Evolutionary conservation across 2,888 invertebrate species (phyloP).

Genomic region (Drosophila quasianomalipes): DNA sequence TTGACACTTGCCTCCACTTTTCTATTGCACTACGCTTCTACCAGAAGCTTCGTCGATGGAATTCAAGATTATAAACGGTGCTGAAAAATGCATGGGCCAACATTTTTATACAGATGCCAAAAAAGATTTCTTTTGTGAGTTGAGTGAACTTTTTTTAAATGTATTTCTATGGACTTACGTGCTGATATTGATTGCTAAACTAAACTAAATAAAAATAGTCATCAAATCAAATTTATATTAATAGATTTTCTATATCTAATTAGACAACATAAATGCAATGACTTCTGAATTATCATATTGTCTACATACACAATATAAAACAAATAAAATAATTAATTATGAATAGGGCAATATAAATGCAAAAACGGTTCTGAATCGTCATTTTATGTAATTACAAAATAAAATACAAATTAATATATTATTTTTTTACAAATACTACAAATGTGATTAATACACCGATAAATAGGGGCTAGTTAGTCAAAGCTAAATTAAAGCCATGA

Average conservation of each 20-base stretch:
- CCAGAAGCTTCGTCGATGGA: conserved; percentile 5
- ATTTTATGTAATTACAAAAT: too few relatives aligned
- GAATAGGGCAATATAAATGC: too few relatives aligned
- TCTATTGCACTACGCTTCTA: conserved; percentile 23
- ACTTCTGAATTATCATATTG: not conserved
- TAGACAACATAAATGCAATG: not conserved
- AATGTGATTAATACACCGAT: too few relatives aligned
- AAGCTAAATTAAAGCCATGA: not conserved
- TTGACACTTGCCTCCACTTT: conserved; percentile 71
- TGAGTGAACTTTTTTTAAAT: not conserved
- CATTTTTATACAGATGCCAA: conserved; percentile 2
- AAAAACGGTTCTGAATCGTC: too few relatives aligned
- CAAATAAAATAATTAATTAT: too few relatives aligned
- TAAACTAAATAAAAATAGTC: not conserved
- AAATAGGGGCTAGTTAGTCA: not conserved
- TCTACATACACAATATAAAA: not conserved
- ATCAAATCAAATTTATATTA: not conserved
- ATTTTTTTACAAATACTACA: too few relatives aligned
- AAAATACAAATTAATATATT: too few relatives aligned
- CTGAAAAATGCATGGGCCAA: conserved; percentile 8
- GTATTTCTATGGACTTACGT: not conserved
- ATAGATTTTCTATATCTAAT: not conserved
- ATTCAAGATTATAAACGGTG: conserved; percentile 35
- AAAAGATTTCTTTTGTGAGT: not conserved
- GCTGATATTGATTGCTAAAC: not conserved